Evolutionary conservation across 2,888 invertebrate species (phyloP).

Genomic region (Oligia fasciuncula): DNA sequence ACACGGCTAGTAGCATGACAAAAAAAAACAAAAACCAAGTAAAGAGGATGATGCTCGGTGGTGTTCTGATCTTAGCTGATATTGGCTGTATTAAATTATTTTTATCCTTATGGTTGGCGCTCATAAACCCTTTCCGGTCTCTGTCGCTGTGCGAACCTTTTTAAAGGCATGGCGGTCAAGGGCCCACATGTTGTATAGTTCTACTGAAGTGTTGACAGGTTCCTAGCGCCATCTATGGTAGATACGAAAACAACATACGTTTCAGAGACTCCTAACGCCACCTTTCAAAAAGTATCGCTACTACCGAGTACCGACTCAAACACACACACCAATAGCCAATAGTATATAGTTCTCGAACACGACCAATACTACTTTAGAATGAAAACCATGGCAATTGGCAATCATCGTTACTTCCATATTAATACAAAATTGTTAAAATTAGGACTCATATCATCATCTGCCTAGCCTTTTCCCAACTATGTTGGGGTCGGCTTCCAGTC

Average conservation of each 20-base stretch:
- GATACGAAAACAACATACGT: background rate
- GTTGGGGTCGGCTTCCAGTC: too few species aligned
- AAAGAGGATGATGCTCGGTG: background rate
- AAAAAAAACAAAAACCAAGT: background rate
- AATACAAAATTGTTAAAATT: background rate
- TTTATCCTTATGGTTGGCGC: background rate
- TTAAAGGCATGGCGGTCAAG: background rate
- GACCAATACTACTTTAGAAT: background rate
- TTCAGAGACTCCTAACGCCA: constrained; percentile 19
- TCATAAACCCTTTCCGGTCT: background rate
- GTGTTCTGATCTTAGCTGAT: background rate
- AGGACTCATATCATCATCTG: background rate
- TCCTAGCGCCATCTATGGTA: constrained; percentile 19
- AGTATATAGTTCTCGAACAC: background rate
- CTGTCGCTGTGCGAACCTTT: background rate
- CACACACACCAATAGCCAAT: too few species aligned
- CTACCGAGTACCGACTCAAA: background rate
- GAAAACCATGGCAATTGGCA: constrained; percentile 4
- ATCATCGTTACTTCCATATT: background rate
- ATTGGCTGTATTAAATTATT: background rate
- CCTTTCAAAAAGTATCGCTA: constrained; percentile 10
- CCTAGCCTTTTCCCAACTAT: too few species aligned
- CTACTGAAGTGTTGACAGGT: background rate
- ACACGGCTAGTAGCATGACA: background rate
- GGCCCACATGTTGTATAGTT: background rate